Evolutionary conservation across 2,113 vertebrate genomes (phyloP).

Genomic region (Oreocharis arfaki): DNA sequence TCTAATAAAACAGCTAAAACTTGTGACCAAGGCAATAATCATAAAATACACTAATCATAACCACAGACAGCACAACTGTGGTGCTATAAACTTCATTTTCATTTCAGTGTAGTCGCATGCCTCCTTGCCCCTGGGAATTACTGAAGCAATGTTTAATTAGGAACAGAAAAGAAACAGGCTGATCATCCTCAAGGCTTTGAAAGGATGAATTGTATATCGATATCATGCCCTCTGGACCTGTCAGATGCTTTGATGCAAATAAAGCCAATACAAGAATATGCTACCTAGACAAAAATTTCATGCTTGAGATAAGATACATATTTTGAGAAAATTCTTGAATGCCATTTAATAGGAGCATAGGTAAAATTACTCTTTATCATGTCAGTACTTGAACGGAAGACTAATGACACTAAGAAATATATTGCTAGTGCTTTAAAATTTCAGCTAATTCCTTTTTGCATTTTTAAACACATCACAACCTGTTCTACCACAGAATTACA

Average conservation of each 20-base stretch:
- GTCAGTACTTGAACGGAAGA: not conserved
- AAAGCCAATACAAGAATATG: not conserved
- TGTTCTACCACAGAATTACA: not conserved
- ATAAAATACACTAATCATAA: not conserved
- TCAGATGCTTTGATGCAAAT: not conserved
- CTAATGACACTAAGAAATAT: not conserved
- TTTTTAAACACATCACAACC: not conserved
- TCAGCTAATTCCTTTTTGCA: not conserved
- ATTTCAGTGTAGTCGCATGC: not conserved
- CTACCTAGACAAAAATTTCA: not conserved
- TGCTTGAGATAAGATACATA: not conserved
- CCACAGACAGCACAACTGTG: not conserved
- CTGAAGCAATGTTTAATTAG: slow-evolving; percentile 1
- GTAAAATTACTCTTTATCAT: not conserved
- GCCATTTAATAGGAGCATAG: not conserved
- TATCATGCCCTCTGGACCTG: not conserved
- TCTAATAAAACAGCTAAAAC: not conserved
- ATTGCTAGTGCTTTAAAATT: not conserved
- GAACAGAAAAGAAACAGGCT: not conserved
- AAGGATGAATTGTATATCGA: not conserved
- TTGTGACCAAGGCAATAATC: not conserved
- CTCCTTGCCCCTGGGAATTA: not conserved
- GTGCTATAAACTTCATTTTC: not conserved
- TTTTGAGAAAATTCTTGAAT: not conserved
- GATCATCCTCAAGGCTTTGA: not conserved